Conservation (phyloP, 2,888 invertebrate species). For the Pelosia muscerda region DNA sequence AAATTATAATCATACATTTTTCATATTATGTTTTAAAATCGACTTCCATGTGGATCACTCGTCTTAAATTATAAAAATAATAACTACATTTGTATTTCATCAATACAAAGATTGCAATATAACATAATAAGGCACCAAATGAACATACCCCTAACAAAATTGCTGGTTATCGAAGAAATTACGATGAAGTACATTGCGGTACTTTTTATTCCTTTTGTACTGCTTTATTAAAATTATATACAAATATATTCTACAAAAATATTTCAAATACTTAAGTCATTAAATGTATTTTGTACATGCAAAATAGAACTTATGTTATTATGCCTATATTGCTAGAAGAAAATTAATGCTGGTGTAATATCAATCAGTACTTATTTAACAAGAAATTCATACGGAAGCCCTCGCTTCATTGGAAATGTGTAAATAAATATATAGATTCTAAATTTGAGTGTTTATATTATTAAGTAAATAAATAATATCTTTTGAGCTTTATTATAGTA, state of each 20-base stretch:
- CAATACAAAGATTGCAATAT: slow-evolving; percentile 51
- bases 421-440: slow-evolving; percentile 39
- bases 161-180: slow-evolving; percentile 37
- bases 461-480: slow-evolving; percentile 38
- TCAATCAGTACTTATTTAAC: slow-evolving; percentile 36
- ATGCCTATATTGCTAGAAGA: slow-evolving; percentile 43
- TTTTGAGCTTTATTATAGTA: slow-evolving; percentile 56
- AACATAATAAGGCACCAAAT: slow-evolving; percentile 72
- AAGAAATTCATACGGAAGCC: slow-evolving; percentile 52
- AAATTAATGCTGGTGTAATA: slow-evolving; percentile 30
- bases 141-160: slow-evolving; percentile 56
- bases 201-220: slow-evolving; percentile 69
- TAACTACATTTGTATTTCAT: slow-evolving; percentile 42
- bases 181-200: slow-evolving; percentile 47
- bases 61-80: slow-evolving; percentile 59
- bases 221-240: slow-evolving; percentile 64
- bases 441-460: slow-evolving; percentile 37
- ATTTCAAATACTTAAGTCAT: slow-evolving; percentile 50
- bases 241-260: slow-evolving; percentile 58
- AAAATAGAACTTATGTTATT: slow-evolving; percentile 55
- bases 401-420: slow-evolving; percentile 51
- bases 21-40: slow-evolving; percentile 30
- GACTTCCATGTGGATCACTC: slow-evolving; percentile 54
- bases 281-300: slow-evolving; percentile 57
- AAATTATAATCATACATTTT: slow-evolving; percentile 46